A percentile compares a stretch with the other conserved stretches of the same genome.
Conservation (phyloP, 2,797 vertebrate genomes). For the Astyanax mexicanus region DNA sequence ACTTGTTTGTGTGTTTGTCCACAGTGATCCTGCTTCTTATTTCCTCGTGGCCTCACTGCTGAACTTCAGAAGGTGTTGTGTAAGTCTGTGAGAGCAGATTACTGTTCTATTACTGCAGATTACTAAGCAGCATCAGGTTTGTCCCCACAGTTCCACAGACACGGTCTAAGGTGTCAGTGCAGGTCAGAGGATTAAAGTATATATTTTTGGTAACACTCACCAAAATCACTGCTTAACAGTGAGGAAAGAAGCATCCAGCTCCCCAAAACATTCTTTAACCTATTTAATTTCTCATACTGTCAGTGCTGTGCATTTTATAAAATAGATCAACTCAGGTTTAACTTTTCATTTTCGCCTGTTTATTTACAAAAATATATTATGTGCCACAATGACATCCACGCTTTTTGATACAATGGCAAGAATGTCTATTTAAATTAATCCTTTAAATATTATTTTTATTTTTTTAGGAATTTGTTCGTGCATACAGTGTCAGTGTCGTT, state of each 20-base stretch:
- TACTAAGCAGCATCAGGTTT: neutral
- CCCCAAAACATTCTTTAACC: too few relatives aligned
- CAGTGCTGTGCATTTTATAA: neutral
- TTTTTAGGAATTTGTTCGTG: neutral
- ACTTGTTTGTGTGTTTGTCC: neutral
- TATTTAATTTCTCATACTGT: neutral
- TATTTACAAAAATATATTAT: neutral
- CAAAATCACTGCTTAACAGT: neutral
- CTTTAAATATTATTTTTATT: too few relatives aligned
- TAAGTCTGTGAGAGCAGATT: neutral
- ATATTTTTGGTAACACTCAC: neutral
- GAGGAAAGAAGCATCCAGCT: neutral
- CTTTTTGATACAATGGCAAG: neutral
- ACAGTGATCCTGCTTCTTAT: constrained; percentile 4
- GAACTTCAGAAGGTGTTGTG: neutral
- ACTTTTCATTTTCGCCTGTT: neutral
- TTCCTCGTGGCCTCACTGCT: neutral
- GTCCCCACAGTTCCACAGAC: neutral
- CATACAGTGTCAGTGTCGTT: too few relatives aligned
- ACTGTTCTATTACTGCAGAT: neutral
- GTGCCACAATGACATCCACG: neutral
- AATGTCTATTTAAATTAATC: neutral
- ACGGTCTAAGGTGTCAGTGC: neutral
- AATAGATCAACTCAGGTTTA: too few relatives aligned
- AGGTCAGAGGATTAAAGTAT: neutral